A percentile compares a stretch with the other conserved stretches of the same genome.
Conservation (phyloP, 2,113 vertebrate species). For the Rallus limicola region DNA sequence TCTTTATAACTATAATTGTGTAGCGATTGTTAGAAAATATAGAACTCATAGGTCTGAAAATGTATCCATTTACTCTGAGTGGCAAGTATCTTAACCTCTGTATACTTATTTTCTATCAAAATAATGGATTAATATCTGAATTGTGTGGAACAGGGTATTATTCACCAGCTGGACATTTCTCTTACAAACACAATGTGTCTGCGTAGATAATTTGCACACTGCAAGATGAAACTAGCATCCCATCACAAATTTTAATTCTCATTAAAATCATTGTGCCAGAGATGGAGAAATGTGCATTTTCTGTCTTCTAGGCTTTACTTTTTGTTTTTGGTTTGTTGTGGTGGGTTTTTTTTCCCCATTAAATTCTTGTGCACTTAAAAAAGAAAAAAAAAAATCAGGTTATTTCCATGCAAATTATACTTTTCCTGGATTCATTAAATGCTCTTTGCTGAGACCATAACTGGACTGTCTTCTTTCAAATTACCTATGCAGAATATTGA, state of each 20-base stretch:
- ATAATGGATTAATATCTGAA: neutral
- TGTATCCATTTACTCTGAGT: neutral
- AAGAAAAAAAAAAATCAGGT: constrained; percentile 34
- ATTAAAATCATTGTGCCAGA: constrained; percentile 31
- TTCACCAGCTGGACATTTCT: neutral
- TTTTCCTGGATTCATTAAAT: constrained; percentile 71
- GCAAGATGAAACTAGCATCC: neutral
- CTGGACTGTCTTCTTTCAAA: constrained; percentile 37
- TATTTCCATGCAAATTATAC: constrained; percentile 76
- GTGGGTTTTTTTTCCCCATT: neutral
- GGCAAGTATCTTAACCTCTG: neutral
- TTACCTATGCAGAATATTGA: constrained; percentile 59
- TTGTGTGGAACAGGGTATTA: neutral
- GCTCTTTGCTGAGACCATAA: constrained; percentile 60
- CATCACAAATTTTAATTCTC: constrained; percentile 16
- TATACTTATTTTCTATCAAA: neutral
- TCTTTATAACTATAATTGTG: neutral
- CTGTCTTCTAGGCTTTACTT: neutral
- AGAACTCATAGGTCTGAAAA: neutral
- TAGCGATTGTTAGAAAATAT: neutral
- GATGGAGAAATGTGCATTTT: neutral
- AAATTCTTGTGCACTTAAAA: constrained; percentile 25
- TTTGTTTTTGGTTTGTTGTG: neutral
- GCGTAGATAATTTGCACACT: neutral
- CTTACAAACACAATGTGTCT: neutral